Evolutionary conservation across 2,113 vertebrate species (phyloP).

Genomic region (Periophthalmodon schlosseri): DNA sequence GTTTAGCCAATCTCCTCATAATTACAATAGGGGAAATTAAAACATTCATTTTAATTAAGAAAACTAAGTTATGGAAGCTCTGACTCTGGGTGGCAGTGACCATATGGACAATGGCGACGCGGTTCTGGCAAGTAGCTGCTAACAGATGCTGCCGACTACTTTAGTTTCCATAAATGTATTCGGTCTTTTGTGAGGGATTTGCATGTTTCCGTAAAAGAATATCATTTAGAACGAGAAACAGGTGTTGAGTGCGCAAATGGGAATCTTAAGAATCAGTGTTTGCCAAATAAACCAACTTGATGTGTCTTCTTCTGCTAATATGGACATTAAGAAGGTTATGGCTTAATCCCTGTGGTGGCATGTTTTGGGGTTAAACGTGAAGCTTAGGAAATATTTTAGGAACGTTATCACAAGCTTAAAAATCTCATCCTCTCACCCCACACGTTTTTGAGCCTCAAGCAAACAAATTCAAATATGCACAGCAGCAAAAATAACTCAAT

Average conservation of each 20-base stretch:
- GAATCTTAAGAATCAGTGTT: conserved; percentile 46
- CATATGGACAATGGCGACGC: conserved; percentile 66
- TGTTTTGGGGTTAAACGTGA: conserved; percentile 44
- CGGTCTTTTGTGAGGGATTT: conserved; percentile 46
- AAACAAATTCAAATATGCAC: conserved; percentile 45
- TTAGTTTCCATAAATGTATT: conserved; percentile 62
- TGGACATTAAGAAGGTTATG: conserved; percentile 34
- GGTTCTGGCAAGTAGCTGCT: conserved; percentile 48
- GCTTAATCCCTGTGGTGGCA: conserved; percentile 46
- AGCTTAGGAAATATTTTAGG: conserved; percentile 44
- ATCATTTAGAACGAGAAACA: conserved; percentile 43
- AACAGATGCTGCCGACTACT: conserved; percentile 67
- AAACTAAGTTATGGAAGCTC: conserved; percentile 50
- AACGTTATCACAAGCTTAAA: conserved; percentile 36
- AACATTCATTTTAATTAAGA: conserved; percentile 67
- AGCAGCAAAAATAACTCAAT: conserved; percentile 41
- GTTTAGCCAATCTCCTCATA: conserved; percentile 50
- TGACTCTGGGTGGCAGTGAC: conserved; percentile 58
- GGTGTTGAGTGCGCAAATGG: conserved; percentile 47
- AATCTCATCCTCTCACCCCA: conserved; percentile 18
- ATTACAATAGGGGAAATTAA: conserved; percentile 44
- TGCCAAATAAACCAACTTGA: conserved; percentile 39
- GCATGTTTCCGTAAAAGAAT: conserved; percentile 34
- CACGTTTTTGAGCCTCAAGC: conserved; percentile 30
- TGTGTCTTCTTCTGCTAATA: conserved; percentile 39